Evolutionary conservation across 2,113 vertebrate species (phyloP), one percentile per base, ranked within the genome.

Genomic region (Oreocharis arfaki): DNA sequence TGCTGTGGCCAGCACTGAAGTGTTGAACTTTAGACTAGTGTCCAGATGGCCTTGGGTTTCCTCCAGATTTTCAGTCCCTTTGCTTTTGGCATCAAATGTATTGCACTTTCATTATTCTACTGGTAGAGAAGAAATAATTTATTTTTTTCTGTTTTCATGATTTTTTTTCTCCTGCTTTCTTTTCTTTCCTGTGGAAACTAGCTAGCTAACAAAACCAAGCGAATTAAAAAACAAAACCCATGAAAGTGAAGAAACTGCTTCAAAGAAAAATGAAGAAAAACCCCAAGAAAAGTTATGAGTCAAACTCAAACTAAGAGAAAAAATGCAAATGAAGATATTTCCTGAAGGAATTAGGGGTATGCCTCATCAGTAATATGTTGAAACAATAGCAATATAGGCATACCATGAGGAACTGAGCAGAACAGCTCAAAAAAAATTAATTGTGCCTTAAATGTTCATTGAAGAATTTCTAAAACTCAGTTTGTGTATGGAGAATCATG

Each of bases 1-100:
- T 87, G 18, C 70, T 85, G 53, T 37, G 37, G 47, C 53, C 70
- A 90, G 46, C 10, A 50, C 37, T 73, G 32, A 85, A 83, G 49
- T 76, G 53, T 78, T 93, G 79, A 94, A 90, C 67, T 94, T 90
- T 11, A 88, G 42, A 73, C 35, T 85, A 90, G 37, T 85, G 60
- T 83, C 82, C 74, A 89, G 57, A 71, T 94, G 70, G 75, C 55
- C 37, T 69, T 94, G 86, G 78, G 27, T 91, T 95, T 89, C 57
- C 64, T 93, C 92, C 75, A 74, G 75, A 89, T 68, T 87, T 74
- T 42, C 35, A 77, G 55, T 85, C 33, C 28, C 57, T 75, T 56
- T 55, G 42, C 15, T 84, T 95, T 92, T 94, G 79, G 87, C 85
- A 87, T 90, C 30, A 16, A 47, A 67, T 22, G 4, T 82, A 49